Percentiles rank a stretch among this genome's conserved stretches.
Conservation (phyloP, 2,888 invertebrate genomes). For the Proisotoma minuta region DNA sequence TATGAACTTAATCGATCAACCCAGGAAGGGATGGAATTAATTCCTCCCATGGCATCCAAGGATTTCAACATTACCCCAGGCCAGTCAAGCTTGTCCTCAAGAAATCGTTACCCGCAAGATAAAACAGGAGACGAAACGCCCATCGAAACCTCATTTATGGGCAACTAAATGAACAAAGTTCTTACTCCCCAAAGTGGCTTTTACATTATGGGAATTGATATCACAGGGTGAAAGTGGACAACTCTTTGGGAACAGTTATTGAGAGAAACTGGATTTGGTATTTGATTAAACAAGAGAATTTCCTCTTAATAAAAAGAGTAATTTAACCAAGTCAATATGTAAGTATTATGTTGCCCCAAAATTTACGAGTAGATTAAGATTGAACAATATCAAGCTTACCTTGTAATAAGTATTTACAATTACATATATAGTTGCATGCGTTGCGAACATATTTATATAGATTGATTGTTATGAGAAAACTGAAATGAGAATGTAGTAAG, state of each 20-base stretch:
- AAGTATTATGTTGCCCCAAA: too few relatives aligned
- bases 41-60: not conserved
- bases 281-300: constrained; percentile 11
- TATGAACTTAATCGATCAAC: not conserved
- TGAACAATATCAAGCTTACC: too few relatives aligned
- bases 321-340: too few relatives aligned
- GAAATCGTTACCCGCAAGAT: not conserved
- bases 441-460: too few relatives aligned
- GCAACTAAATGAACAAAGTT: constrained; percentile 12
- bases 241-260: not conserved
- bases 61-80: not conserved
- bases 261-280: constrained; percentile 4
- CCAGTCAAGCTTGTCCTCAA: not conserved
- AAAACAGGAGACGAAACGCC: not conserved
- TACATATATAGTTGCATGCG: too few relatives aligned
- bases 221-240: constrained; percentile 4
- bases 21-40: constrained; percentile 6
- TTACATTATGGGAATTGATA: not conserved
- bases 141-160: constrained; percentile 10
- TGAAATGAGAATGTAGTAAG: too few relatives aligned
- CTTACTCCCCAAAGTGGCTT: too few relatives aligned
- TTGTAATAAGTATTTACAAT: too few relatives aligned
- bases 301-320: too few relatives aligned
- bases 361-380: too few relatives aligned
- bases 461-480: too few relatives aligned